Base-by-base conservation (phyloP, 2,797 vertebrate genomes). In the Sebastes matsubarae region DNA sequence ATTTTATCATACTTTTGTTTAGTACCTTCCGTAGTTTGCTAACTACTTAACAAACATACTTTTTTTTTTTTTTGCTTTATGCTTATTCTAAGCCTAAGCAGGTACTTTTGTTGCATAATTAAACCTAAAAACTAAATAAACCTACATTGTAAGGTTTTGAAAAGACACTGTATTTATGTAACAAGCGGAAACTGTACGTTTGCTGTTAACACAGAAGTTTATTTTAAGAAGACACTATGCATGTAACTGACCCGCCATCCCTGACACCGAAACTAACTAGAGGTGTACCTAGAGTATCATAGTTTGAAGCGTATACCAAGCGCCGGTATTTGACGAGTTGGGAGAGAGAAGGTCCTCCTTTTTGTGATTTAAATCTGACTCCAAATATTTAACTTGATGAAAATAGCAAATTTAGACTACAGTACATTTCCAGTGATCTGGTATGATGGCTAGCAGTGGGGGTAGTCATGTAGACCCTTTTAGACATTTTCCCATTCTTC, bases 21-120 rank as follows among this genome's bases (percentile, higher is more conserved):
- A 16, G 14, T 42, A 42, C 0, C 36, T 38, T 38, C 0, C 1
- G 6, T 42, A 42, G 14, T 42, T 42, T 42, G 6, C 6, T 42
- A 42, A 42, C 38, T 42, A 42, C 14, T 0, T 42, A 42, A 30
- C 27, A 30, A 60, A 30, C 18, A 11, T 20, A 32, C 1, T 60
- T 60, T 13, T 38, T 38, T 12, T 34, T 38, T 42, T 16, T 16
- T 42, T 0, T 42, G 38, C 38, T 42, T 42, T 42, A 16, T 3
- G 38, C 14, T 42, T 42, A 0, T 42, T 0, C 14, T 16, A 42
- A 42, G 0, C 38, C 13, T 42, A 16, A 42, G 1, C 38, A 42
- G 38, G 38, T 42, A 42, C 38, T 0, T 42, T 42, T 16, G 38
- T 42, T 42, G 14, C 38, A 42, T 42, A 42, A 16, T 42, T 3